Evolutionary conservation across 1,140 invertebrate genomes (phyloP), one percentile per base, ranked within the genome.

Genomic region (Copidosoma floridanum): DNA sequence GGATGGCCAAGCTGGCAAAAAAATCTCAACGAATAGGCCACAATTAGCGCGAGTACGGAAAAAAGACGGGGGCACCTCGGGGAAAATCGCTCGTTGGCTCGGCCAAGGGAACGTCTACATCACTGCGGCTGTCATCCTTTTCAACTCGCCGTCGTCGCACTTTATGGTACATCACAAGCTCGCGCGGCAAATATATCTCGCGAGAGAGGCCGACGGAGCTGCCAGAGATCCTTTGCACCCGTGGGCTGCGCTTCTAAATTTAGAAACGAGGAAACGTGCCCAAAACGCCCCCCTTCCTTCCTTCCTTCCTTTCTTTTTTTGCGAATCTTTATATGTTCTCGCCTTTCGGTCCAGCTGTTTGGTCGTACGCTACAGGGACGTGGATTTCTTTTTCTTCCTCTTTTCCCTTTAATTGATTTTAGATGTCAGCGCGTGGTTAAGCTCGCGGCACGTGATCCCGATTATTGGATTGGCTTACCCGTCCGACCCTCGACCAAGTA

Each of bases 201-300:
- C 66, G 65, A 43, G n/a, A n/a, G n/a, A n/a, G n/a, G n/a, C n/a
- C n/a, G n/a, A n/a, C n/a, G n/a, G 47, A 58, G 51, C 51, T 29
- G 47, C 56, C 11, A 40, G 38, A 52, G 14, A 10, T 74, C 69
- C 66, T 71, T 10, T 7, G 16, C 8, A 10, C 5, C 8, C 4
- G n/a, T n/a, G n/a, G n/a, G 21, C 27, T 3, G 54, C 10, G 46
- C 53, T 56, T 69, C 72, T 76, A 77, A 73, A 71, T 63, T 75
- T 77, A 75, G 74, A 76, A 54, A 77, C 65, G 69, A 76, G 75
- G 71, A 77, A 77, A 60, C 40, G 50, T 21, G 61, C 50, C 57
- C 63, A 44, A 63, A 50, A 57, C 37, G 44, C 38, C 44, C 23
- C 32, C n/a, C n/a, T n/a, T n/a, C n/a, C n/a, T n/a, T n/a, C n/a